A percentile compares a stretch with the other conserved stretches of the same genome.
These are phyloP conservation scores for Muricea muricata DNA, from an alignment of 92 coral and sea anemone species.

Conservation along the genomic window DNA sequence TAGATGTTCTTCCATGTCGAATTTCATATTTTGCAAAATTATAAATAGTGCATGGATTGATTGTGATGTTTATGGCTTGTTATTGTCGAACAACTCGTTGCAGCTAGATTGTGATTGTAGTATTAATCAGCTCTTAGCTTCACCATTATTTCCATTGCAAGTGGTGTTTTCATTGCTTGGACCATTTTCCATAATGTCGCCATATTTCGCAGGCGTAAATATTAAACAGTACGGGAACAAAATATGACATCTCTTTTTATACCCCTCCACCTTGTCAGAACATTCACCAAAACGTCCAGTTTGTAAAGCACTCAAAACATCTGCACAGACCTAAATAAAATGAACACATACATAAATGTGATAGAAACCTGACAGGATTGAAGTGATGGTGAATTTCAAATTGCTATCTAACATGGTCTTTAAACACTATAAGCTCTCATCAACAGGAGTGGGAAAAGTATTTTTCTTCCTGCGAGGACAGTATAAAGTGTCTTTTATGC, in stretches of 20 bases:
- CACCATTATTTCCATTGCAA: constrained; percentile 46
- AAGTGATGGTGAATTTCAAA: too few relatives aligned
- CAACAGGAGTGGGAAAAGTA: too few relatives aligned
- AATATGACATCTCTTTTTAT: constrained; percentile 78
- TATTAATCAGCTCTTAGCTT: background rate
- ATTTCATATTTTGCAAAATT: background rate
- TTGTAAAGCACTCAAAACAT: constrained; percentile 73
- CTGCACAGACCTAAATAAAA: constrained; percentile 81
- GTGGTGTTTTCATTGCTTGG: constrained; percentile 50
- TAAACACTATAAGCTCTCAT: too few relatives aligned
- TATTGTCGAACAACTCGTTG: background rate
- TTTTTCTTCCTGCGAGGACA: too few relatives aligned
- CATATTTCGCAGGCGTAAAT: constrained; percentile 70
- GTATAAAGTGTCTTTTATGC: too few relatives aligned
- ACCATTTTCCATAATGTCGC: constrained; percentile 69
- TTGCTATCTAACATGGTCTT: too few relatives aligned
- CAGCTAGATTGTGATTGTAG: background rate
- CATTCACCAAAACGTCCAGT: constrained; percentile 94
- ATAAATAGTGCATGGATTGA: background rate
- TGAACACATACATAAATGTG: too few relatives aligned
- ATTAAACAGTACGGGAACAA: constrained; percentile 77
- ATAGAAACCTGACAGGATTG: too few relatives aligned
- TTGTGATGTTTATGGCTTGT: background rate
- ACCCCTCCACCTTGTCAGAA: constrained; percentile 73
- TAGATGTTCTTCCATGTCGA: background rate